Conservation (phyloP, 2,797 vertebrate genomes). For the Poeciliopsis paucimaculata region DNA sequence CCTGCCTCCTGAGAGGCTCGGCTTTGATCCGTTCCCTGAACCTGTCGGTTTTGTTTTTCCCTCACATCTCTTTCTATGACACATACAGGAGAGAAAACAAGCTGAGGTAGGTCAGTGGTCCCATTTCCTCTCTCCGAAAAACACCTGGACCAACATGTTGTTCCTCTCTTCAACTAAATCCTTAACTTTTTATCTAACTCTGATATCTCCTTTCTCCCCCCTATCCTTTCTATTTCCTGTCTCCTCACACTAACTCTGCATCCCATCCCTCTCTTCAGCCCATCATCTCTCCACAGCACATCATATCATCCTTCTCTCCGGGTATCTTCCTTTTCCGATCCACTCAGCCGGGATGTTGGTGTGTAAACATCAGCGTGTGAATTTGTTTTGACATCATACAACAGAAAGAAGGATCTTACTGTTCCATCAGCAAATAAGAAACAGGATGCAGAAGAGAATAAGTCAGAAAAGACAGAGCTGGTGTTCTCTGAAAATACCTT, state of each 20-base stretch:
- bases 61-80: conserved; percentile 12
- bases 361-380: conserved; percentile 39
- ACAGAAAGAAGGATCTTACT: conserved; percentile 38
- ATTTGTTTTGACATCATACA: conserved; percentile 42
- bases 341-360: conserved; percentile 46
- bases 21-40: conserved; percentile 20
- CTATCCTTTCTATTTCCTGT: conserved; percentile 8
- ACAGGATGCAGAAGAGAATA: neutral
- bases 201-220: conserved; percentile 20
- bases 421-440: conserved; percentile 46
- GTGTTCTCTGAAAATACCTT: neutral
- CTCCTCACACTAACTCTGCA: conserved; percentile 28
- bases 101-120: conserved; percentile 14
- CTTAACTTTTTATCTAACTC: conserved; percentile 22
- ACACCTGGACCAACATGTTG: conserved; percentile 6
- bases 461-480: neutral
- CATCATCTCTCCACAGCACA: conserved; percentile 48
- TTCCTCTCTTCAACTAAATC: conserved; percentile 7
- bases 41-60: conserved; percentile 15
- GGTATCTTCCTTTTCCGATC: conserved; percentile 46
- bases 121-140: conserved; percentile 31
- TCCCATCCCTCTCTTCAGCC: conserved; percentile 36
- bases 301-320: conserved; percentile 52
- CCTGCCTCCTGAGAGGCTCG: conserved; percentile 12
- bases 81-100: conserved; percentile 18